A percentile compares a stretch with the other conserved stretches of the same genome.
These are phyloP conservation scores for Dinocampus coccinellae DNA, from an alignment of 2,888 invertebrate genomes.

Conservation along the genomic window DNA sequence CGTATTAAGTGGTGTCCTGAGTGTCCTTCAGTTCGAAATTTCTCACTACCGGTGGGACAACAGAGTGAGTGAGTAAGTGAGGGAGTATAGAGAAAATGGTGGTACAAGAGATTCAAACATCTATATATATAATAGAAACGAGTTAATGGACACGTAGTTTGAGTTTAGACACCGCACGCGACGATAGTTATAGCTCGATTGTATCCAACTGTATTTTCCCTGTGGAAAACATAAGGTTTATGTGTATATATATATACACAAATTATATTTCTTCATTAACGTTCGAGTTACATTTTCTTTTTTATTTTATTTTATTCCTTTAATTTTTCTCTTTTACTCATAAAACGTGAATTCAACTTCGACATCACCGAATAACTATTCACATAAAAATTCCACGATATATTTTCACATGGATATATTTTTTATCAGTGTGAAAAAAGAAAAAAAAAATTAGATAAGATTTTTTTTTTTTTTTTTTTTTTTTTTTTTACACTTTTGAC, in stretches of 20 bases:
- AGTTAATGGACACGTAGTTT: slow-evolving; percentile 38
- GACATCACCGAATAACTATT: background rate
- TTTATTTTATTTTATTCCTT: background rate
- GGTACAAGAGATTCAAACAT: slow-evolving; percentile 26
- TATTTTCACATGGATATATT: no score
- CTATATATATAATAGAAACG: background rate
- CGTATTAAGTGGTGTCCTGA: slow-evolving; percentile 25
- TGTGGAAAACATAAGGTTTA: background rate
- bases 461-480: background rate
- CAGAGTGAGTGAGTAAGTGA: slow-evolving; percentile 9
- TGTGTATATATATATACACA: background rate
- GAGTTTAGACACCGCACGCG: slow-evolving; percentile 27
- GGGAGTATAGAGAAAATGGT: slow-evolving; percentile 4
- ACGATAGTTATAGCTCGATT: background rate
- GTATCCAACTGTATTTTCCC: slow-evolving; percentile 5
- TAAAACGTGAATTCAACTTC: background rate
- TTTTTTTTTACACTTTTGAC: background rate
- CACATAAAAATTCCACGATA: no score
- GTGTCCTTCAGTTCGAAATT: slow-evolving; percentile 6
- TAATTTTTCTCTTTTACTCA: background rate
- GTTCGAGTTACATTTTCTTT: background rate
- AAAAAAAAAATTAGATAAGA: background rate
- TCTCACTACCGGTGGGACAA: background rate
- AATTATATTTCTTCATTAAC: background rate
- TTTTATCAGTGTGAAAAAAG: no score